Percentiles rank a stretch among this genome's conserved stretches.
Conservation (phyloP, 2,888 invertebrate species). For the Agapetus fuscipes region DNA sequence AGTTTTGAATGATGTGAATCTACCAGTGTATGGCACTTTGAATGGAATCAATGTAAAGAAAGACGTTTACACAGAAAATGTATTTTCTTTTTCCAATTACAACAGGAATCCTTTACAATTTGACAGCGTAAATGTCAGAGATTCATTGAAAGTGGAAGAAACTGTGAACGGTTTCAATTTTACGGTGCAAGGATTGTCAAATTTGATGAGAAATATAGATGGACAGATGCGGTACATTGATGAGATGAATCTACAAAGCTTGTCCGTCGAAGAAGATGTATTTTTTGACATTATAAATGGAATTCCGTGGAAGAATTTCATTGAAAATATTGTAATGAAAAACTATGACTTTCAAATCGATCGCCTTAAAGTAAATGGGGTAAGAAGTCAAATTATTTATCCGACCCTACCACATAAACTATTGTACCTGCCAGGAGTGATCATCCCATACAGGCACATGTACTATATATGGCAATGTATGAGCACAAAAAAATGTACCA, state of each 20-base stretch:
- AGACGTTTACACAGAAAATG: conserved; percentile 17
- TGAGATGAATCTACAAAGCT: conserved; percentile 9
- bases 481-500: too few relatives aligned
- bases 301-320: conserved; percentile 34
- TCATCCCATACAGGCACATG: too few relatives aligned
- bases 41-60: conserved; percentile 17
- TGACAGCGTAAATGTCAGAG: conserved; percentile 12
- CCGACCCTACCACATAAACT: too few relatives aligned
- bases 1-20: conserved; percentile 10
- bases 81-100: too few relatives aligned
- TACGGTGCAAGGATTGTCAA: conserved; percentile 6
- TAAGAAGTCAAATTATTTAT: conserved; percentile 27
- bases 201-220: conserved; percentile 7
- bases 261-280: conserved; percentile 25
- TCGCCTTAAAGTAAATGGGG: conserved; percentile 37
- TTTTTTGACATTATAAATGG: conserved; percentile 36
- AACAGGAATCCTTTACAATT: too few relatives aligned
- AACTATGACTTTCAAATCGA: conserved; percentile 31
- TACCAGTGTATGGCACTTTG: conserved; percentile 12
- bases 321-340: conserved; percentile 35
- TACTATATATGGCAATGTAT: too few relatives aligned
- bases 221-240: conserved; percentile 3
- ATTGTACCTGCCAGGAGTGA: neutral
- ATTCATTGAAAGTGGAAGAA: conserved; percentile 8
- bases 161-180: conserved; percentile 16